Conservation (phyloP, 2,113 vertebrate species). For the Passer montanus region DNA sequence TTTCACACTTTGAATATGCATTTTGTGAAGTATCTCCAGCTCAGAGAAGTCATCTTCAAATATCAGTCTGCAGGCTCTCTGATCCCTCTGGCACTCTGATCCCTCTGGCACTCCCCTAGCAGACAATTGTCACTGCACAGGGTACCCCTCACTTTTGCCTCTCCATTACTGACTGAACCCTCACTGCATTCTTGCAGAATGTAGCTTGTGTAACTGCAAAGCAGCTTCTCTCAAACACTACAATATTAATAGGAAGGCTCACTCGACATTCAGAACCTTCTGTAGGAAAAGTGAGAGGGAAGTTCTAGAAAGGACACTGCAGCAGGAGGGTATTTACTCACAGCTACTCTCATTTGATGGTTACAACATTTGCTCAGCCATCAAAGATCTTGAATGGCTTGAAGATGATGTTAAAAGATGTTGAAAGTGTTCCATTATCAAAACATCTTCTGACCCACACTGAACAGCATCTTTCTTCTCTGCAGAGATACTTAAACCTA, state of each 20-base stretch:
- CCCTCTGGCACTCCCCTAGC: not conserved
- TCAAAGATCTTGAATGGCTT: not conserved
- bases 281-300: not conserved
- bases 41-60: not conserved
- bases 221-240: not conserved
- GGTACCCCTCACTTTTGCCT: not conserved
- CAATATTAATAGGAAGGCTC: not conserved
- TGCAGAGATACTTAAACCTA: not conserved
- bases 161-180: not conserved
- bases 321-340: not conserved
- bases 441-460: not conserved
- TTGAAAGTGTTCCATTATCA: not conserved
- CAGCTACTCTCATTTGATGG: not conserved
- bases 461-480: not conserved
- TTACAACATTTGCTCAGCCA: not conserved
- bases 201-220: not conserved
- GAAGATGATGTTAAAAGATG: not conserved
- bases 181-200: not conserved
- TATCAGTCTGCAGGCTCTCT: not conserved
- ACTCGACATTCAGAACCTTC: not conserved
- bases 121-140: not conserved
- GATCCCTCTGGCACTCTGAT: not conserved
- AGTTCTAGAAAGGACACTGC: not conserved
- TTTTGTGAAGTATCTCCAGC: not conserved
- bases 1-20: not conserved